Evolutionary conservation across 1,140 invertebrate species (phyloP).

Genomic region (Potamilus streckersoni): DNA sequence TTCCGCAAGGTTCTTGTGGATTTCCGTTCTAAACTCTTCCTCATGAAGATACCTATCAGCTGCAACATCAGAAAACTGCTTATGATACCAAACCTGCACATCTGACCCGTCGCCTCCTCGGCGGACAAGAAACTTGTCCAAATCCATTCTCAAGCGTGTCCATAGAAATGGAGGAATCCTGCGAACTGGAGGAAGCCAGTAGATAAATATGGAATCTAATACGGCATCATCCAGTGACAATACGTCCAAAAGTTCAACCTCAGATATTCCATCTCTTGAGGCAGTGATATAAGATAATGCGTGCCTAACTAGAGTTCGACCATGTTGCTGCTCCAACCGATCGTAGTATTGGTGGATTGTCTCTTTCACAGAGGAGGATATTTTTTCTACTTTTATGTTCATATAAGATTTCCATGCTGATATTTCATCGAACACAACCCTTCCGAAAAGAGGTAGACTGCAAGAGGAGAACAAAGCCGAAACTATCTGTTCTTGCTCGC

Average conservation of each 20-base stretch:
- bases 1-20: conserved; percentile 95
- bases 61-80: conserved; percentile 62
- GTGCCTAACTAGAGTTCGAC: conserved; percentile 38
- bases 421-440: conserved; percentile 41
- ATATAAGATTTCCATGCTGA: conserved; percentile 44
- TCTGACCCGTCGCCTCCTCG: conserved; percentile 82
- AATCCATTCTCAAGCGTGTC: conserved; percentile 73
- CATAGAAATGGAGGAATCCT: conserved; percentile 51
- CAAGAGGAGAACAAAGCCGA: conserved; percentile 38
- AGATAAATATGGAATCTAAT: conserved; percentile 43
- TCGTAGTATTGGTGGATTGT: conserved; percentile 43
- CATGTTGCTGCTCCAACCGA: conserved; percentile 46
- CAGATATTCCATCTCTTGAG: conserved; percentile 50
- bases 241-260: conserved; percentile 56
- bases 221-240: conserved; percentile 59
- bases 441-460: conserved; percentile 41
- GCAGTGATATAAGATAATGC: conserved; percentile 70
- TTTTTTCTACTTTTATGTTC: conserved; percentile 11
- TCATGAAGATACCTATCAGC: conserved; percentile 94
- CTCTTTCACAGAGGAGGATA: conserved; percentile 35
- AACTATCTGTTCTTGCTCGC: conserved; percentile 38
- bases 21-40: conserved; percentile 91
- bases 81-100: conserved; percentile 53
- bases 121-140: conserved; percentile 94
- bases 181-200: conserved; percentile 37